Percentiles rank a stretch among this genome's conserved stretches.
Evolutionary conservation across 1,140 invertebrate genomes (phyloP).

Genomic region (Sitodiplosis mosellana): DNA sequence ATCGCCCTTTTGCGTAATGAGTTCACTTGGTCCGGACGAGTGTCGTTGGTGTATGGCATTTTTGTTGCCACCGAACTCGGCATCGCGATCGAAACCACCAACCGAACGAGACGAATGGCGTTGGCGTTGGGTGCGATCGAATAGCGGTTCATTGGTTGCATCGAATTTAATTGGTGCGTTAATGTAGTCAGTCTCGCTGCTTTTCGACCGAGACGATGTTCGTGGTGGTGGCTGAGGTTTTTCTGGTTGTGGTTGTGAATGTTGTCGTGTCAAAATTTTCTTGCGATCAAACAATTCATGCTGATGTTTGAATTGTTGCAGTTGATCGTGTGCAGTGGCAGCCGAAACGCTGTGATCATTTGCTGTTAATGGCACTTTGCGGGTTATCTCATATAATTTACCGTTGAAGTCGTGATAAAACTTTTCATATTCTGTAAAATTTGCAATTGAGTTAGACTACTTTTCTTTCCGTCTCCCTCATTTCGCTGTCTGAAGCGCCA

Average conservation of each 20-base stretch:
- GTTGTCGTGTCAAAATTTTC: not conserved
- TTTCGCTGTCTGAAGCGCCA: no score
- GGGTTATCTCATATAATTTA: constrained; percentile 23
- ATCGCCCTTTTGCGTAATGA: constrained; percentile 21
- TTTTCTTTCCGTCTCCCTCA: no score
- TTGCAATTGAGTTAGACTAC: no score
- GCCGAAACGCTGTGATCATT: constrained; percentile 14
- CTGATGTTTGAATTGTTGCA: not conserved
- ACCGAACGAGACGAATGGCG: constrained; percentile 20
- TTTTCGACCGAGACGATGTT: not conserved
- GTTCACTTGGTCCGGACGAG: constrained; percentile 21
- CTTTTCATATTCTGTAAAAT: constrained; percentile 21
- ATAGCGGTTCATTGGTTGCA: constrained; percentile 2
- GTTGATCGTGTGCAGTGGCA: constrained; percentile 7
- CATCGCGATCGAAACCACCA: not conserved
- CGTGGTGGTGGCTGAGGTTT: constrained; percentile 19
- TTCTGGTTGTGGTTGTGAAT: not conserved
- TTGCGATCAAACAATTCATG: not conserved
- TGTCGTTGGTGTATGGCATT: constrained; percentile 19
- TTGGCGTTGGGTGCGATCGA: constrained; percentile 21
- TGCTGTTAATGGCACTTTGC: constrained; percentile 12
- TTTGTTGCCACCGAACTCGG: not conserved
- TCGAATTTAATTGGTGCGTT: not conserved
- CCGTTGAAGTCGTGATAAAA: constrained; percentile 26
- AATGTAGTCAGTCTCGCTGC: not conserved